These are phyloP conservation scores for Elysia chlorotica DNA, from an alignment of 1,140 invertebrate species.

Conservation along the genomic window DNA sequence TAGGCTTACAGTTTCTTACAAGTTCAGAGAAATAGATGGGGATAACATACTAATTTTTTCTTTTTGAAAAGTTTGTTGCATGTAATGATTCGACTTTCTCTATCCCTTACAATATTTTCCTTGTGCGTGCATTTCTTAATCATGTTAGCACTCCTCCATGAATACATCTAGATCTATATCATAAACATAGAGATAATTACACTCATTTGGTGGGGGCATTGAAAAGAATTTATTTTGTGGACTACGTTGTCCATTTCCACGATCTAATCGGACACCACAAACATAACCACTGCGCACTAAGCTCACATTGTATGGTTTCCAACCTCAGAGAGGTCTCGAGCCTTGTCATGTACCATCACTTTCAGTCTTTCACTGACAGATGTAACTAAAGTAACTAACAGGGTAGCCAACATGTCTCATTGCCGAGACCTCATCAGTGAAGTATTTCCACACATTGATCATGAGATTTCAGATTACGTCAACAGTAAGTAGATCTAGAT, in stretches of 20 bases:
- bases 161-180: not conserved
- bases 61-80: no score
- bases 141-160: no score
- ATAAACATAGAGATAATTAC: not conserved
- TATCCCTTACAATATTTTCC: not conserved
- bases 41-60: not conserved
- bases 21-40: not conserved
- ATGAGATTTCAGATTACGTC: slow-evolving; percentile 35
- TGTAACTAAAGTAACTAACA: not conserved
- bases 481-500: slow-evolving; percentile 22
- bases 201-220: not conserved
- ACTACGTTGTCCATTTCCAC: not conserved
- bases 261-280: not conserved
- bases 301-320: not conserved
- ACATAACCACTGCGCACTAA: not conserved
- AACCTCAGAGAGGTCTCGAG: not conserved
- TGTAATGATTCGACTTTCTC: not conserved
- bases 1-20: not conserved
- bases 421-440: slow-evolving; percentile 26
- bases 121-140: not conserved
- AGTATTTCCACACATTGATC: slow-evolving; percentile 32
- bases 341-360: not conserved
- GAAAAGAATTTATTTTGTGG: no score
- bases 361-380: no score
- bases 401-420: slow-evolving; percentile 29